These are phyloP conservation scores for Eptesicus fuscus DNA, from an alignment of 2,113 vertebrate species.

Conservation along the genomic window DNA sequence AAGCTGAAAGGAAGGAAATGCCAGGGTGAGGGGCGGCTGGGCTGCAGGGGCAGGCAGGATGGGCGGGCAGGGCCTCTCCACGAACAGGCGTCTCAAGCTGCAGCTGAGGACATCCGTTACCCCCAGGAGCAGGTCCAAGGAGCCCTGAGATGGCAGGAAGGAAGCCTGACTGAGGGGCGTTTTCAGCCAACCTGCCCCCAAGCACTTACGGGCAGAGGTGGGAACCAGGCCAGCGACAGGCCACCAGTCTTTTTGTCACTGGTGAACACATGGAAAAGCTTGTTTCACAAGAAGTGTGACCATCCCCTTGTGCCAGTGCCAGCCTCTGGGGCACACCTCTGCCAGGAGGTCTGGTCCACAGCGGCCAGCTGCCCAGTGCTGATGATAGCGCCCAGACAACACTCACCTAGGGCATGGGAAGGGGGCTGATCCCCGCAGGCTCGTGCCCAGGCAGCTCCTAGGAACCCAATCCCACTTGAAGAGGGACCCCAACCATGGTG, in stretches of 20 bases:
- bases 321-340: background rate
- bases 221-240: background rate
- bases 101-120: background rate
- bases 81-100: background rate
- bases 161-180: background rate
- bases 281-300: background rate
- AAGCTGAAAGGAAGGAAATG: background rate
- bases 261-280: background rate
- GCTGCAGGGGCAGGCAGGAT: background rate
- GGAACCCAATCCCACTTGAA: background rate
- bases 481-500: background rate
- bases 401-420: background rate
- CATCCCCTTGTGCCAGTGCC: background rate
- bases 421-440: fast-evolving
- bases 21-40: background rate
- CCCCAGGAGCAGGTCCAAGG: background rate
- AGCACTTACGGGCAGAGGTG: background rate
- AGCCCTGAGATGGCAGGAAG: background rate
- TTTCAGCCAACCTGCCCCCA: background rate
- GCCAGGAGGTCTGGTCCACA: background rate
- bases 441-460: background rate
- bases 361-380: background rate
- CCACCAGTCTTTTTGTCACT: background rate
- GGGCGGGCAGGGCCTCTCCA: background rate
- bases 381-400: background rate